Evolutionary conservation across 2,797 vertebrate species (phyloP), one percentile per base, ranked within the genome.

Genomic region (Aplochiton taeniatus): DNA sequence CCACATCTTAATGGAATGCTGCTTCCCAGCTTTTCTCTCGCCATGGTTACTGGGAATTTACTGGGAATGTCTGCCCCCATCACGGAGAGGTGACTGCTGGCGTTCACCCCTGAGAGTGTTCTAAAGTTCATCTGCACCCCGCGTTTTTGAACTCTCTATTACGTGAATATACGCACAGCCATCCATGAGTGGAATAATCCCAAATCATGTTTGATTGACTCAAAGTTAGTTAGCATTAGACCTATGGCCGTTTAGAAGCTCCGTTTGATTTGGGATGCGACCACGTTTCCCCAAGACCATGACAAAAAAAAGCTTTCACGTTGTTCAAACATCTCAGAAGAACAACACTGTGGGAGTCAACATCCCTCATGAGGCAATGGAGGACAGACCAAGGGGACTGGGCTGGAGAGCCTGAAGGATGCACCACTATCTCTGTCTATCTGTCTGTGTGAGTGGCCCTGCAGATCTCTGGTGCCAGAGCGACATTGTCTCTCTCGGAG

Each of bases 41-140:
- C 94, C 93, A 94, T 95, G 93, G 95, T 94, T 94, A 95, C 95
- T 85, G 82, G 89, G 89, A 91, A 94, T 92, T 93, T 92, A 90
- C 92, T 87, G 80, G 88, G 85, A 89, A 92, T 92, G 89, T 83
- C 85, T 87, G 89, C 88, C 85, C 31, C 82, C 77, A 70, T 87
- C 79, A 73, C 45, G 56, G 83, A 76, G 59, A 74, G 76, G 70
- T 76, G 70, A 80, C 64, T 18, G 52, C 14, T 51, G 46, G 42
- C 43, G 2, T 57, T 59, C 12, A 45, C 9, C 50, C 47, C 60
- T 54, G 57, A 57, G 31, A 31, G 31, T 31, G 2, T 31, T 31
- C 31, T 31, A 31, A 31, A 31, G 31, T 31, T 31, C 31, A 31
- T 31, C 31, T 6, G 31, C 6, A 6, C 31, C 2, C 31, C 2